Percentiles rank a stretch among this genome's conserved stretches.
Evolutionary conservation across 2,888 invertebrate species (phyloP).

Genomic region (Electrophaes corylata): DNA sequence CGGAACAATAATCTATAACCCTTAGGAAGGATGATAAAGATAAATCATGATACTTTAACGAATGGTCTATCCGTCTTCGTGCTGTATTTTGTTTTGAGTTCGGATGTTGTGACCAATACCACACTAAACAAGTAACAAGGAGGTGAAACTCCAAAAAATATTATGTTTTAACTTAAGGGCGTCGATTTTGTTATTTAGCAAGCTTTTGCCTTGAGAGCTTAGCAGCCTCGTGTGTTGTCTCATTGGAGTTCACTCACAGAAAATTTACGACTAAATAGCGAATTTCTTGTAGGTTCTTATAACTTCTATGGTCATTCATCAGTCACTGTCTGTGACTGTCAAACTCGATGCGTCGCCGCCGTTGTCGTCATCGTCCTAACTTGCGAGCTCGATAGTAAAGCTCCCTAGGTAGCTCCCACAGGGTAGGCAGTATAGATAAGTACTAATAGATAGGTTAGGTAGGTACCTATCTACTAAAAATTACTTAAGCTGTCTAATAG

Average conservation of each 20-base stretch:
- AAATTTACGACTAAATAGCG: too few relatives aligned
- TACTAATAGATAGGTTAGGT: too few relatives aligned
- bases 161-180: too few relatives aligned
- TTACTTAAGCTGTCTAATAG: too few relatives aligned
- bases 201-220: too few relatives aligned
- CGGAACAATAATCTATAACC: not conserved
- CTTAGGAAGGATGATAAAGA: slow-evolving; percentile 10
- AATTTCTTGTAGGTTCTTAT: not conserved
- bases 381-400: not conserved
- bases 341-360: too few relatives aligned
- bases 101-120: not conserved
- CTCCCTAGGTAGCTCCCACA: not conserved
- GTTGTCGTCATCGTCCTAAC: not conserved
- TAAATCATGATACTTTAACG: slow-evolving; percentile 20
- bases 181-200: too few relatives aligned
- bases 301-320: not conserved
- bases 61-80: slow-evolving; percentile 32
- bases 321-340: not conserved
- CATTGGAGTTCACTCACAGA: too few relatives aligned
- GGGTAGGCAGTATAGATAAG: too few relatives aligned
- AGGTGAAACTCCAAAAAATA: not conserved
- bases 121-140: not conserved
- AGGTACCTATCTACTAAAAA: not conserved
- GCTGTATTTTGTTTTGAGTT: slow-evolving; percentile 20
- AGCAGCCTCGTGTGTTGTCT: too few relatives aligned